These are phyloP conservation scores for Ornithoptera alexandrae DNA, from an alignment of 2,888 invertebrate species.

Conservation along the genomic window DNA sequence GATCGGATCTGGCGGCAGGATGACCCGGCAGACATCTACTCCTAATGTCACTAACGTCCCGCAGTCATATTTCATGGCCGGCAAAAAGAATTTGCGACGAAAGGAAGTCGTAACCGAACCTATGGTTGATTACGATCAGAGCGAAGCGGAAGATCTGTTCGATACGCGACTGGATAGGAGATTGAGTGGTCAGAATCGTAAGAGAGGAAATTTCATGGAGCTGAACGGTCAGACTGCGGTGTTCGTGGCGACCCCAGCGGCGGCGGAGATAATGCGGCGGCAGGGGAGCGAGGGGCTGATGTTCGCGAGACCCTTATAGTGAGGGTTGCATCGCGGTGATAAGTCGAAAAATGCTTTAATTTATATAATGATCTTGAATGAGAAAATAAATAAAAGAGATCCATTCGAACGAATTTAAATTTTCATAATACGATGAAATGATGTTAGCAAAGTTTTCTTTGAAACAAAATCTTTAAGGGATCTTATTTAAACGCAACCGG, in stretches of 20 bases:
- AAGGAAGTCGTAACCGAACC: constrained; percentile 68
- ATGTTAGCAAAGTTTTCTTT: too few species aligned
- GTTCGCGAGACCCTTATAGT: constrained; percentile 61
- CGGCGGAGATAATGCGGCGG: constrained; percentile 69
- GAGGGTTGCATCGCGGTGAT: background rate
- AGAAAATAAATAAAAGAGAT: too few species aligned
- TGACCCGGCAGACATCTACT: constrained; percentile 63
- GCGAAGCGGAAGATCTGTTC: constrained; percentile 71
- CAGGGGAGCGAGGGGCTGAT: constrained; percentile 70
- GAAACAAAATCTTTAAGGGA: too few species aligned
- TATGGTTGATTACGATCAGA: constrained; percentile 73
- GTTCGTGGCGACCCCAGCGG: constrained; percentile 68
- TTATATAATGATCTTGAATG: background rate
- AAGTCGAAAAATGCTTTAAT: constrained; percentile 16
- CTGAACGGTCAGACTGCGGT: constrained; percentile 64
- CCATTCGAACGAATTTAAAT: too few species aligned
- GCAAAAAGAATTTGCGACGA: constrained; percentile 57
- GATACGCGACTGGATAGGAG: constrained; percentile 64
- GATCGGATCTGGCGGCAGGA: constrained; percentile 47
- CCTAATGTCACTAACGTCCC: constrained; percentile 61
- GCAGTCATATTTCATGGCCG: constrained; percentile 63
- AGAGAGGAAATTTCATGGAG: constrained; percentile 62
- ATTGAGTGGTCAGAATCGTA: constrained; percentile 50
- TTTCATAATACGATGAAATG: too few species aligned
- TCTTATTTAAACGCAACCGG: too few species aligned